phyloP scores from a whole-genome alignment of 2,113 vertebrate species.

The Centrocercus urophasianus region DNA sequence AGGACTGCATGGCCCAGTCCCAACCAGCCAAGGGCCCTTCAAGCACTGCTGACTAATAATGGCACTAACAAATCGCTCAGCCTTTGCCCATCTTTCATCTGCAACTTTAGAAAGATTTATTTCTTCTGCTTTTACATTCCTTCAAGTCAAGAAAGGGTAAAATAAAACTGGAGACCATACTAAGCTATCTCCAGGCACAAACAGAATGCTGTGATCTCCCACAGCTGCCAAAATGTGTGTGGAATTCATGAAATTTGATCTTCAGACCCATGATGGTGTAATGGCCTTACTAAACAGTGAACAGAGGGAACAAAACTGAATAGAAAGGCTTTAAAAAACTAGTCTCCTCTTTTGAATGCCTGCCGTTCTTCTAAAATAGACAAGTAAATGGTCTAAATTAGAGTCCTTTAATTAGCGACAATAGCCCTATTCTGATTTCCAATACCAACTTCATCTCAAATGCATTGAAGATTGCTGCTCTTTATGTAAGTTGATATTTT shows the following conservation, averaged over 20 bases:
- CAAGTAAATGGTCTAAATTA: not conserved
- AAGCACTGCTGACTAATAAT: not conserved
- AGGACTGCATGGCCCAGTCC: rapidly evolving
- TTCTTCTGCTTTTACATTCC: not conserved
- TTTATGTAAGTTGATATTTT: not conserved
- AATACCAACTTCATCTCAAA: not conserved
- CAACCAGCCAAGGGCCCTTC: not conserved
- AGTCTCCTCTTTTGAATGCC: not conserved
- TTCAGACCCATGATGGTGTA: not conserved
- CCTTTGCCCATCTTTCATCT: not conserved
- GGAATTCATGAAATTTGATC: constrained; percentile 52
- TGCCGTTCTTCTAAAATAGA: constrained; percentile 1
- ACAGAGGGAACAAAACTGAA: not conserved
- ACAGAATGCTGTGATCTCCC: not conserved
- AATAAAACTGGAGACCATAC: not conserved
- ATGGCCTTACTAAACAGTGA: not conserved
- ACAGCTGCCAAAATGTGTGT: constrained; percentile 30
- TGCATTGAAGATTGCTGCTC: not conserved
- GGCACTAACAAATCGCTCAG: not conserved
- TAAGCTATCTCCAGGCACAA: not conserved
- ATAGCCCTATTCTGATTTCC: not conserved
- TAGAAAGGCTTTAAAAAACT: not conserved
- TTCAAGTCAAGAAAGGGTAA: constrained; percentile 7
- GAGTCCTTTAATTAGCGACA: constrained; percentile 1
- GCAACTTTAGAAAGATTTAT: not conserved